Base-by-base conservation (phyloP, 2,797 vertebrate genomes). In the Adelosebastes latens region DNA sequence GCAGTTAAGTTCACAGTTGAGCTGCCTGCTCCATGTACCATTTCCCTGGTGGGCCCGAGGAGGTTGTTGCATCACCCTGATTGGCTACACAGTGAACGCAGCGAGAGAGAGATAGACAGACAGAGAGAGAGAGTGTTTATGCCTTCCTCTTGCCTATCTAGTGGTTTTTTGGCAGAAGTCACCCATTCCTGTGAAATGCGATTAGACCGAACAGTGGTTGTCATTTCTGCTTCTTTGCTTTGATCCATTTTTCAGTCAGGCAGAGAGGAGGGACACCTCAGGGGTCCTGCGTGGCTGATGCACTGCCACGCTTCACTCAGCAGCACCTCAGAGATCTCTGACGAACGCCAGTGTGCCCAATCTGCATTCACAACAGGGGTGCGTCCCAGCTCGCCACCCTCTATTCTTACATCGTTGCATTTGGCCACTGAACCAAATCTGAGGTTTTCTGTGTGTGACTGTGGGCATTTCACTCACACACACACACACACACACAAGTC, bases 181-280 rank as follows among this genome's bases (percentile, higher is more conserved):
- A 34, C 24, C 59, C 58, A 22, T 36, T 77, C 68, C 86, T 79
- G 75, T 83, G 73, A 89, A 83, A 80, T 75, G 34, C 76, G 77
- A 84, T 87, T 75, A 81, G 72, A 60, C 72, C 5, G 31, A 90
- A 81, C 73, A 77, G 61, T 36, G 42, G 68, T 68, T 79, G 74
- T 85, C 83, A 79, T 79, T 81, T 87, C 77, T 79, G 77, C 83
- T 68, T 72, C 79, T 79, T 61, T 65, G 81, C 78, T 86, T 83
- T 81, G 83, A 81, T 85, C 80, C 46, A 52, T 58, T 86, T 82
- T 83, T 69, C 31, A 84, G 31, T 78, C 77, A 55, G 73, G 81
- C 75, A 69, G 18, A 73, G 61, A 77, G 31, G 18, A 78, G 71
- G 77, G 73, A 42, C 76, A 59, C 75, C 86, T 77, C 72, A 53